phyloP scores from a whole-genome alignment of 2,113 vertebrate species.

The Isichthys henryi region DNA sequence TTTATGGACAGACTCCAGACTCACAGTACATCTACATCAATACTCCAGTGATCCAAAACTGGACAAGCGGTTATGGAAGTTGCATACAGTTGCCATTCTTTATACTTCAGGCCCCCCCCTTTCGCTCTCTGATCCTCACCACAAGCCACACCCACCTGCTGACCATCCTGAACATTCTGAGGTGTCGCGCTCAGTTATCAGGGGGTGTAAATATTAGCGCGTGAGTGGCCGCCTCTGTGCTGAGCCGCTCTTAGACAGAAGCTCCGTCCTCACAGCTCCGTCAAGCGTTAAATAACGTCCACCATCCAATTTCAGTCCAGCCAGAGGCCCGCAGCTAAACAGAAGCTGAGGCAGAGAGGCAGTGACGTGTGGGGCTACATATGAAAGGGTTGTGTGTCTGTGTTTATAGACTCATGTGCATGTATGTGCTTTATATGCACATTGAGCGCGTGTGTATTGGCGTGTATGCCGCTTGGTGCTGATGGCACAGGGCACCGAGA shows the following conservation, averaged over 20 bases:
- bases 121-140: neutral
- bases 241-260: neutral
- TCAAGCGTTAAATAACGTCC: neutral
- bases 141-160: neutral
- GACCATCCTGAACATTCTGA: neutral
- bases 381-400: neutral
- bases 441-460: neutral
- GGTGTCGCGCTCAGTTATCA: neutral
- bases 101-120: neutral
- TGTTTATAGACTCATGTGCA: neutral
- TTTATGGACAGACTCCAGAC: neutral
- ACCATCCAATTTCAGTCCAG: neutral
- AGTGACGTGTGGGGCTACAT: neutral
- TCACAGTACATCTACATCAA: neutral
- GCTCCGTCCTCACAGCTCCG: neutral
- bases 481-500: neutral
- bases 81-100: neutral
- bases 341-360: neutral
- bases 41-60: neutral
- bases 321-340: neutral
- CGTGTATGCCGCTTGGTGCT: neutral
- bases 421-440: neutral
- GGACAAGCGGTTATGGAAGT: neutral
- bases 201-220: neutral
- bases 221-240: neutral